Base-by-base conservation (phyloP, 2,113 vertebrate genomes). In the Bubalus kerabau region DNA sequence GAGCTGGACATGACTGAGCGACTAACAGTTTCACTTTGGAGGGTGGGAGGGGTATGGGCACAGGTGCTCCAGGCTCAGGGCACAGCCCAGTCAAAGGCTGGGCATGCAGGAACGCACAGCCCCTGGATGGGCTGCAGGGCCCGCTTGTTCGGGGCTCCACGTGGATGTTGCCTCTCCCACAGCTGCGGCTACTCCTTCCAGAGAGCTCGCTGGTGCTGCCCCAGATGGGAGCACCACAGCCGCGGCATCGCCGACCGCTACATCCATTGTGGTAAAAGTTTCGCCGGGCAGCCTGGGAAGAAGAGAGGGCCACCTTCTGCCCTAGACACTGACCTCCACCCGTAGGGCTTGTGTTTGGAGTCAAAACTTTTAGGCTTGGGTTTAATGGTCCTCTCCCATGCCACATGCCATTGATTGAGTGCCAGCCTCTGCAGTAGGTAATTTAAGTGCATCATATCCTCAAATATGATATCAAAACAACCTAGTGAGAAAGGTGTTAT, bases 231-330 rank as follows among this genome's bases (percentile, higher is more conserved):
- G 54, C 16, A 1, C 24, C 26, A 12, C 6, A 32, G 4, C 80
- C 4, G 7, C 40, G 32, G 14, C 1, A 7, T 40, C 48, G 23
- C 30, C 0, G 0, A 0, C 0, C 1, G 24, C 32, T 23, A 23
- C 21, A 46, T 14, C 36, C 43, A 7, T 1, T 3, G 52, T 21
- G 36, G 46, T 17, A 19, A 50, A n/a, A 30, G 32, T 21, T 67
- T 71, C 36, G 3, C 2, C 1, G 28, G 52, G 21, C n/a, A 67
- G 2, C 24, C 48, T 24, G 26, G 46, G 52, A 46, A n/a, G n/a
- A 59, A 1, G 11, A 60, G 74, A 57, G 57, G 11, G 10, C 23
- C 21, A 7, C 56, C 15, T 43, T 52, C 54, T 30, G 1, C 7
- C 46, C 26, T 82, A 19, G 59, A 36, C 48, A 46, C 24, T 50